These are phyloP conservation scores for Oceanodroma tethys DNA, from an alignment of 2,113 vertebrate genomes.

Conservation along the genomic window DNA sequence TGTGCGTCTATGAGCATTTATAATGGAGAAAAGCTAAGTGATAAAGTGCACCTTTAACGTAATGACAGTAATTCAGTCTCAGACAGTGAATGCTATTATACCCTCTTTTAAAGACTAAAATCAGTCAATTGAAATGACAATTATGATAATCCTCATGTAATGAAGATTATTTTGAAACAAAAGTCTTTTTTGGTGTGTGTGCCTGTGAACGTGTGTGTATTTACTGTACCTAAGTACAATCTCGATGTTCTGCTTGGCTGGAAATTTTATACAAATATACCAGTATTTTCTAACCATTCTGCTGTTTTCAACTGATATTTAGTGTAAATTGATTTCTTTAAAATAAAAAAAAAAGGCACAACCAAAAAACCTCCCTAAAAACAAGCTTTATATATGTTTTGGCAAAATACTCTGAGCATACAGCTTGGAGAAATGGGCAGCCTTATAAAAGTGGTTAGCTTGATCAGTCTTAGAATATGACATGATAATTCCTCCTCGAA, in stretches of 20 bases:
- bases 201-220: background rate
- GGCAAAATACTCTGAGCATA: background rate
- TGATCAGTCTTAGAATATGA: background rate
- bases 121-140: conserved; percentile 65
- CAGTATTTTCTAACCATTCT: background rate
- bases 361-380: background rate
- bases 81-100: conserved; percentile 52
- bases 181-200: background rate
- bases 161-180: conserved; percentile 67
- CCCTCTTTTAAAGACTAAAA: conserved; percentile 54
- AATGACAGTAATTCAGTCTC: conserved; percentile 55
- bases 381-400: background rate
- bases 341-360: background rate
- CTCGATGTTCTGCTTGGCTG: background rate
- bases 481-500: background rate
- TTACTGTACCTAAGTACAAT: background rate
- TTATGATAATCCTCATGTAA: conserved; percentile 54
- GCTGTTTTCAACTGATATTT: background rate
- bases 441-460: background rate
- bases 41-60: conserved; percentile 54
- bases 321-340: background rate
- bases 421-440: background rate
- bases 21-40: conserved; percentile 45
- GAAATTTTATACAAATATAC: background rate
- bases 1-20: conserved; percentile 20